These are phyloP conservation scores for Melopsittacus undulatus DNA, from an alignment of 2,797 vertebrate genomes.

Conservation along the genomic window DNA sequence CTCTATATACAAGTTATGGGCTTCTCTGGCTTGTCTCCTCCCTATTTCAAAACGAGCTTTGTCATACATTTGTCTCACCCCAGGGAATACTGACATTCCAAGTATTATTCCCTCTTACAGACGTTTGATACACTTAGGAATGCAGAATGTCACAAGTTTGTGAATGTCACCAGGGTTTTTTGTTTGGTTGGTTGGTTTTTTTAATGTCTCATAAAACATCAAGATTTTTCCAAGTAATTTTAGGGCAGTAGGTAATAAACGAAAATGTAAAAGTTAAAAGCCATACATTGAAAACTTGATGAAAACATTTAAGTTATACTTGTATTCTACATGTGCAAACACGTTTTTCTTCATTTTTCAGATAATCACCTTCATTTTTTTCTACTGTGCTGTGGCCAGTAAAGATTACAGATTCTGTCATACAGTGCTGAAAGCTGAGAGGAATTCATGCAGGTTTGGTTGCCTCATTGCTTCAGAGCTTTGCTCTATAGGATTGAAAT, in stretches of 20 bases:
- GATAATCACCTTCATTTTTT: neutral
- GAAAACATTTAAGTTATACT: neutral
- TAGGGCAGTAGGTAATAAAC: neutral
- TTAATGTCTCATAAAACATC: neutral
- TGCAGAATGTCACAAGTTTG: neutral
- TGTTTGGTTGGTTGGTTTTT: neutral
- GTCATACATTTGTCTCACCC: slow-evolving; percentile 3
- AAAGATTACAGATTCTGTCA: neutral
- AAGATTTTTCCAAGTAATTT: neutral
- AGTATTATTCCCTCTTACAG: slow-evolving; percentile 15
- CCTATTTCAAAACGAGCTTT: slow-evolving; percentile 16
- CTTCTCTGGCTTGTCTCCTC: neutral
- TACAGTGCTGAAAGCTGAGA: neutral
- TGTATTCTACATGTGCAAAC: neutral
- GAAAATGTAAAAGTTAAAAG: neutral
- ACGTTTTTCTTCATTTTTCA: neutral
- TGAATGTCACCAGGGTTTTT: neutral
- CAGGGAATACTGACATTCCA: neutral
- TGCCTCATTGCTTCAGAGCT: neutral
- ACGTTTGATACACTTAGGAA: neutral
- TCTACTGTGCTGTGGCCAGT: neutral
- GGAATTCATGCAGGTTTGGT: neutral
- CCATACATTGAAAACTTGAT: neutral
- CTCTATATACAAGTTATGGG: neutral
- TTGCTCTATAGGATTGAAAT: neutral